phyloP scores from a whole-genome alignment of 2,113 vertebrate species.

The Pantherophis guttatus region DNA sequence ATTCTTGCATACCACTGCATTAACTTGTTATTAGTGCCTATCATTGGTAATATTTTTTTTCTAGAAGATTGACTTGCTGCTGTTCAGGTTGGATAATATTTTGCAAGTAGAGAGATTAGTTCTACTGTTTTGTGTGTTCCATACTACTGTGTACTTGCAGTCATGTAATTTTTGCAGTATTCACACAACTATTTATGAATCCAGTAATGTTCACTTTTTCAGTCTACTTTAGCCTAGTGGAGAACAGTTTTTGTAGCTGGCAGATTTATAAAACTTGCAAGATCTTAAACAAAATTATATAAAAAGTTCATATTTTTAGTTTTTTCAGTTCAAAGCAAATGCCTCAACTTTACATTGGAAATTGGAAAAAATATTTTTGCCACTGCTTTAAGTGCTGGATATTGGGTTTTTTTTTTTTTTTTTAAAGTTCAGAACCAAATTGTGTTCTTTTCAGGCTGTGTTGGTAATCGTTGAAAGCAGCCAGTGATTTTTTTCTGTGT shows the following conservation, averaged over 20 bases:
- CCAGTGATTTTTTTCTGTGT: not conserved
- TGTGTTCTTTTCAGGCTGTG: too few relatives aligned
- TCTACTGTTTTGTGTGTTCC: not conserved
- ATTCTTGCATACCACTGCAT: not conserved
- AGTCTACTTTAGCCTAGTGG: not conserved
- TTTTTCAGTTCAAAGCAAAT: not conserved
- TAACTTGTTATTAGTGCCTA: not conserved
- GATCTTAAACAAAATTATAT: not conserved
- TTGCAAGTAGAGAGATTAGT: not conserved
- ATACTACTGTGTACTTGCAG: not conserved
- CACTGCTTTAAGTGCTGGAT: not conserved
- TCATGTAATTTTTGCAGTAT: not conserved
- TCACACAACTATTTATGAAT: not conserved
- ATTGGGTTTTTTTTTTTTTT: not conserved
- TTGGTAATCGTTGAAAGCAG: not conserved
- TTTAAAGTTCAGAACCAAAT: not conserved
- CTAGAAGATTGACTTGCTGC: not conserved
- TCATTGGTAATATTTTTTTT: not conserved
- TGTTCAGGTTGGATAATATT: not conserved
- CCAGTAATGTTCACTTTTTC: not conserved
- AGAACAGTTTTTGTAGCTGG: not conserved
- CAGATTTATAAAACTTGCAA: not conserved
- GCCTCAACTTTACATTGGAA: not conserved
- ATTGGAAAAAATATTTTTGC: not conserved
- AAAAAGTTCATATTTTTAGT: not conserved